phyloP scores from a whole-genome alignment of 2,797 vertebrate genomes.

The Smutsia temminckii region DNA sequence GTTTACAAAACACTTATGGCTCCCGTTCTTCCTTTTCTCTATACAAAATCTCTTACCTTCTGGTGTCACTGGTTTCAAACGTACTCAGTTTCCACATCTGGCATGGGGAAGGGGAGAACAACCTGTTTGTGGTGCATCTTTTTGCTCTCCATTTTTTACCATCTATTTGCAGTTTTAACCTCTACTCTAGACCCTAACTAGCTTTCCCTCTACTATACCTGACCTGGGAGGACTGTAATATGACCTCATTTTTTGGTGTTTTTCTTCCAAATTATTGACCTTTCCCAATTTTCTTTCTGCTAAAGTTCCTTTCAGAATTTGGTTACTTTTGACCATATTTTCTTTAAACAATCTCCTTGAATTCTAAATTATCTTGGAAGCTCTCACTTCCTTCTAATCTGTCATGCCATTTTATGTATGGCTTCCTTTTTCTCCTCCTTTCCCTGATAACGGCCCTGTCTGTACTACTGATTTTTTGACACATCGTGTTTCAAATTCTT shows the following conservation, averaged over 20 bases:
- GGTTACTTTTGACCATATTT: neutral
- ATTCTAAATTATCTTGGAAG: neutral
- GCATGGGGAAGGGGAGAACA: too few relatives aligned
- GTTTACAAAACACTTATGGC: neutral
- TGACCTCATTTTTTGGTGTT: neutral
- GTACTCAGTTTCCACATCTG: neutral
- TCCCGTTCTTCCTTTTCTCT: neutral
- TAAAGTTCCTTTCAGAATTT: neutral
- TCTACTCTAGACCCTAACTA: neutral
- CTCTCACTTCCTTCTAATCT: neutral
- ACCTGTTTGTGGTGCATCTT: neutral
- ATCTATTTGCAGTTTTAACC: neutral
- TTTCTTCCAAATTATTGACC: neutral
- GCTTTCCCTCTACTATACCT: neutral
- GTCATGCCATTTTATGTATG: neutral
- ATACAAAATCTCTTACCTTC: neutral
- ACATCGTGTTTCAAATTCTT: neutral
- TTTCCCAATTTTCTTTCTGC: neutral
- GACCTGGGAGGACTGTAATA: neutral
- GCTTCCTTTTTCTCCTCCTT: neutral
- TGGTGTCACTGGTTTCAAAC: neutral
- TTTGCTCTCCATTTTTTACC: neutral
- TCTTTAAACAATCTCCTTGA: neutral
- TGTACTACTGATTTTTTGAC: neutral
- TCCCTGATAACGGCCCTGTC: neutral